phyloP scores from a whole-genome alignment of 2,888 invertebrate species.

The Ypsolopha scabrella region DNA sequence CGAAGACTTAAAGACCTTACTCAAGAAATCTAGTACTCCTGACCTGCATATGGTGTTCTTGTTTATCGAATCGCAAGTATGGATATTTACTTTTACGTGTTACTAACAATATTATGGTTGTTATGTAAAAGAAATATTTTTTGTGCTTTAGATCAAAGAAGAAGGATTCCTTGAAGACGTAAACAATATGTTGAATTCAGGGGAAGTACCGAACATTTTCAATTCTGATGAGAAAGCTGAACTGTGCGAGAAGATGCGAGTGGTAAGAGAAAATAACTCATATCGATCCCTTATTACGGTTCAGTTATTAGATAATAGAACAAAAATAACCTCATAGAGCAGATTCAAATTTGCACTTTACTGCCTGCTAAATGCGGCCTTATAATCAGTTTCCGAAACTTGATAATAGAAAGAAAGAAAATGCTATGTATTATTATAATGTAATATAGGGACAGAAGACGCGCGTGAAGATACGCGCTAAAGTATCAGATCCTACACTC shows the following conservation, averaged over 20 bases:
- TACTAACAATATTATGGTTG: neutral
- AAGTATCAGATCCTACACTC: too few species aligned
- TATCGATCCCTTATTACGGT: too few species aligned
- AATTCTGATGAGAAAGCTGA: conserved; percentile 88
- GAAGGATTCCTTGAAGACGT: conserved; percentile 94
- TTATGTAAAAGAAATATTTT: conserved; percentile 7
- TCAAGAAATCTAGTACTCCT: conserved; percentile 83
- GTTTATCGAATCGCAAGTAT: conserved; percentile 82
- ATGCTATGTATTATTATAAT: too few species aligned
- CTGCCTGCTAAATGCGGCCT: too few species aligned
- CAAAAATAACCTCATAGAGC: too few species aligned
- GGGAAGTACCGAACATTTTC: conserved; percentile 94
- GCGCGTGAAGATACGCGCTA: too few species aligned
- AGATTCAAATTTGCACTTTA: too few species aligned
- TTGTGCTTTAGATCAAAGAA: conserved; percentile 80
- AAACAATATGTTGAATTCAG: conserved; percentile 91
- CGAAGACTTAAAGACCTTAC: conserved; percentile 87
- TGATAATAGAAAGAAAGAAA: too few species aligned
- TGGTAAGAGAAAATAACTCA: conserved; percentile 28
- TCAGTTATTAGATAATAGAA: too few species aligned
- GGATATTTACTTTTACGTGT: neutral
- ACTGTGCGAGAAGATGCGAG: conserved; percentile 92
- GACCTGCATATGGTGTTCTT: conserved; percentile 90
- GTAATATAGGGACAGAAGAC: too few species aligned
- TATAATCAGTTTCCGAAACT: too few species aligned